These are phyloP conservation scores for Cacatua alba DNA, from an alignment of 2,113 vertebrate genomes.

Conservation along the genomic window DNA sequence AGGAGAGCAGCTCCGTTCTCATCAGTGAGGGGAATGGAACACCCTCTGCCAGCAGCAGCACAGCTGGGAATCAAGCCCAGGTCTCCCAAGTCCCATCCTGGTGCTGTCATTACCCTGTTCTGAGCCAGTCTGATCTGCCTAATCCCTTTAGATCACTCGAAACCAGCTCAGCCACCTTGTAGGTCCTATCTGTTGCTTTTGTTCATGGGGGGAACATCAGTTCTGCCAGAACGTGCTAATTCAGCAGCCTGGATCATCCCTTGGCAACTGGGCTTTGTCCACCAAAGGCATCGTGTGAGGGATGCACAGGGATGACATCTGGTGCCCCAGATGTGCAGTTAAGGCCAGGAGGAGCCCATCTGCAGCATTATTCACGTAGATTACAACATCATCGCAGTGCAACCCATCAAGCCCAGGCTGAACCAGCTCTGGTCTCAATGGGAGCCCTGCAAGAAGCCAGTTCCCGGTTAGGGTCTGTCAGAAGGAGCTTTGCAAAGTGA, in stretches of 20 bases:
- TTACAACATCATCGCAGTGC: constrained; percentile 1
- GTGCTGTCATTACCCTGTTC: neutral
- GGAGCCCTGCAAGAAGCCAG: neutral
- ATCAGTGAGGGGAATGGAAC: rapidly evolving
- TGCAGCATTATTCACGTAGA: neutral
- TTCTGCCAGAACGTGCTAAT: neutral
- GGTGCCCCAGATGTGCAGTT: neutral
- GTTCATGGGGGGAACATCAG: neutral
- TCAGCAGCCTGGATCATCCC: neutral
- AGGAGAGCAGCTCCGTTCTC: neutral
- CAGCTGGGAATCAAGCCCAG: neutral
- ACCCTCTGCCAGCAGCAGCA: neutral
- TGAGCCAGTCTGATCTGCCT: neutral
- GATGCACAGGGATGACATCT: constrained; percentile 20
- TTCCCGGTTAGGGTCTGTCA: neutral
- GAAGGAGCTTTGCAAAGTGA: neutral
- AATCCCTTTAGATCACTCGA: neutral
- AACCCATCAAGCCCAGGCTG: neutral
- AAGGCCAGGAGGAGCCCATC: neutral
- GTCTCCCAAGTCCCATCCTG: neutral
- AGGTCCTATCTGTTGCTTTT: neutral
- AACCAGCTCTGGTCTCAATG: neutral
- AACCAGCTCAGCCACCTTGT: neutral
- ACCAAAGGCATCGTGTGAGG: neutral
- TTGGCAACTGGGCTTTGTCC: constrained; percentile 38